These are phyloP conservation scores for Agrochola circellaris DNA, from an alignment of 2,888 invertebrate genomes.

Conservation along the genomic window DNA sequence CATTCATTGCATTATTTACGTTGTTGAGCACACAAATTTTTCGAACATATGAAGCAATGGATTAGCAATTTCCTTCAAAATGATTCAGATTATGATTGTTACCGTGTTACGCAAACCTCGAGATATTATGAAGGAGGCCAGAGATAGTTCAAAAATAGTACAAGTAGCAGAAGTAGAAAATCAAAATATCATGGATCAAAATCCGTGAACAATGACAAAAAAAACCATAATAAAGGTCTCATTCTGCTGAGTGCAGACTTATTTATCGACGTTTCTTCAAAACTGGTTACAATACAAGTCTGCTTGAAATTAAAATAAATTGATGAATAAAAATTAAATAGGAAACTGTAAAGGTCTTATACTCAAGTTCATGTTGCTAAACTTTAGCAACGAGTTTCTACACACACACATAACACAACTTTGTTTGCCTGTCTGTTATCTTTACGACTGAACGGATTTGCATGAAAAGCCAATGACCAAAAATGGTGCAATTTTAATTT, in stretches of 20 bases:
- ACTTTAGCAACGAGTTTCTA: background rate
- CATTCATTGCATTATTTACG: too few species aligned
- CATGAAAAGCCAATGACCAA: background rate
- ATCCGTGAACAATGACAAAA: background rate
- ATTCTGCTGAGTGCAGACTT: constrained; percentile 8
- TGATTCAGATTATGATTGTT: too few species aligned
- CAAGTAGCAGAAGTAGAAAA: background rate
- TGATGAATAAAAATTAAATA: constrained; percentile 26
- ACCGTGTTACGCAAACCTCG: too few species aligned
- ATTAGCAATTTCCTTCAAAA: too few species aligned
- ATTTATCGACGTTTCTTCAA: constrained; percentile 9
- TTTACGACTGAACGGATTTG: background rate
- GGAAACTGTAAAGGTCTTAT: constrained; percentile 21
- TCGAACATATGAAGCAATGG: too few species aligned
- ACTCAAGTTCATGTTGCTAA: constrained; percentile 6
- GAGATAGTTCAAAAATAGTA: constrained; percentile 5
- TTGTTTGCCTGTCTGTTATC: background rate
- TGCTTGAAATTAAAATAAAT: constrained; percentile 24
- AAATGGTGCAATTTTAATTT: too few species aligned
- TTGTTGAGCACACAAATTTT: too few species aligned
- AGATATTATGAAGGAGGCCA: background rate
- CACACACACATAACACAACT: background rate
- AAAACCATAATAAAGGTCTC: background rate
- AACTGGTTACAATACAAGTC: constrained; percentile 34
- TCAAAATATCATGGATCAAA: background rate